Evolutionary conservation across 2,113 vertebrate genomes (phyloP), one percentile per base, ranked within the genome.

Genomic region (Ochotona curzoniae): DNA sequence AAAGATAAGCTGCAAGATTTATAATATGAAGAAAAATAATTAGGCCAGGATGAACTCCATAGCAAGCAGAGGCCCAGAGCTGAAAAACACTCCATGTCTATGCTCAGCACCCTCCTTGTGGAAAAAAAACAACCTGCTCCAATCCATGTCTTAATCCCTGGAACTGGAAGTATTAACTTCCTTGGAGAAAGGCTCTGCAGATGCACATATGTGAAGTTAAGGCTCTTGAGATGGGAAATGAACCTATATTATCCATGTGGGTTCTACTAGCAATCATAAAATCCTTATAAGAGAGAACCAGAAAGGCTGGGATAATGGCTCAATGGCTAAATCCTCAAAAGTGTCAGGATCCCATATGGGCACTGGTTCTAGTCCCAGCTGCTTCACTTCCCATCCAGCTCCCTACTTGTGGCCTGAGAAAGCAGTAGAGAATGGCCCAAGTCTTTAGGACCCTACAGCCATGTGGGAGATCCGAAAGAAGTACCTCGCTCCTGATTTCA

Each of bases 71-170:
- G 26, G 61, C 17, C 44, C 61, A 90, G 32, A 73, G 28, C 81
- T 83, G 18, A 90, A 95, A 90, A 83, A 47, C 87, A 54, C 28
- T 90, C 73, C 69, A 25, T 83, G 26, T 30, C 12, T 92, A 23
- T 92, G 23, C 3, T 69, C 38, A 44, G 6, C 38, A 44, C 38
- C 38, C 38, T 44, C 38, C 38, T 44, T 44, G 6, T 44, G 3
- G 38, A 44, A 44, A 44, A 44, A 44, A 17, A 75, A 93, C 78
- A 90, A 69, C 8, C n/a, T 15, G 17, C 30, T 13, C 49, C 82
- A 83, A 79, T 64, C 17, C 20, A 93, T 30, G 25, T 81, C 69
- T 61, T 87, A 84, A 32, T 84, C 23, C 38, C 73, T 85, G 38
- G 44, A 64, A 88, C 57, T 95, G 17, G 79, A 86, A 78, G 61